Evolutionary conservation across 2,888 invertebrate genomes (phyloP).

Genomic region (Scaptomyza tumidula): DNA sequence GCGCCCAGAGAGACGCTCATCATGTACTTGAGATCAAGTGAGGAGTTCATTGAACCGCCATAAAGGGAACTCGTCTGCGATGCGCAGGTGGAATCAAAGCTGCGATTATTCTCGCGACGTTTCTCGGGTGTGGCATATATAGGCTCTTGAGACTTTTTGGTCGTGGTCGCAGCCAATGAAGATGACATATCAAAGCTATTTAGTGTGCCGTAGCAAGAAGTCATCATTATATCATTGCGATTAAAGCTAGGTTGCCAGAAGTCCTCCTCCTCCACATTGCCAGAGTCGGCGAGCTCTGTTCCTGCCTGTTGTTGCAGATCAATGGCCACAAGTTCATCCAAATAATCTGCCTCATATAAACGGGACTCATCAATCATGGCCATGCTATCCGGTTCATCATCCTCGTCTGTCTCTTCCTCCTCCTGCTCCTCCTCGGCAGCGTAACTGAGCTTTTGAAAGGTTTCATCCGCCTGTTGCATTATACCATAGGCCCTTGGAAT

Average conservation of each 20-base stretch:
- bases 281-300: conserved; percentile 55
- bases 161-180: conserved; percentile 41
- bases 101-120: conserved; percentile 79
- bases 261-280: conserved; percentile 68
- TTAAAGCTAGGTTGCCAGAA: conserved; percentile 74
- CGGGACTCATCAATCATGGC: conserved; percentile 83
- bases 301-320: conserved; percentile 39
- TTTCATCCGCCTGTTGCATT: conserved; percentile 82
- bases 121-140: conserved; percentile 83
- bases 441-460: conserved; percentile 75
- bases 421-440: conserved; percentile 31
- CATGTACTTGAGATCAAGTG: conserved; percentile 78
- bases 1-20: conserved; percentile 64
- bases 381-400: conserved; percentile 71
- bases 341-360: conserved; percentile 79
- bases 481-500: conserved; percentile 82
- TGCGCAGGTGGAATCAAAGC: conserved; percentile 81
- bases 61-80: conserved; percentile 82
- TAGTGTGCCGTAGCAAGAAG: conserved; percentile 84
- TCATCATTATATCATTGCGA: conserved; percentile 83
- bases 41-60: conserved; percentile 81
- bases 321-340: conserved; percentile 78
- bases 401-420: conserved; percentile 26
- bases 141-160: conserved; percentile 57
- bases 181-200: conserved; percentile 72